Percentiles rank a stretch among this genome's conserved stretches.
Conservation (phyloP, 2,113 vertebrate species). For the Marcusenius ussheri region DNA sequence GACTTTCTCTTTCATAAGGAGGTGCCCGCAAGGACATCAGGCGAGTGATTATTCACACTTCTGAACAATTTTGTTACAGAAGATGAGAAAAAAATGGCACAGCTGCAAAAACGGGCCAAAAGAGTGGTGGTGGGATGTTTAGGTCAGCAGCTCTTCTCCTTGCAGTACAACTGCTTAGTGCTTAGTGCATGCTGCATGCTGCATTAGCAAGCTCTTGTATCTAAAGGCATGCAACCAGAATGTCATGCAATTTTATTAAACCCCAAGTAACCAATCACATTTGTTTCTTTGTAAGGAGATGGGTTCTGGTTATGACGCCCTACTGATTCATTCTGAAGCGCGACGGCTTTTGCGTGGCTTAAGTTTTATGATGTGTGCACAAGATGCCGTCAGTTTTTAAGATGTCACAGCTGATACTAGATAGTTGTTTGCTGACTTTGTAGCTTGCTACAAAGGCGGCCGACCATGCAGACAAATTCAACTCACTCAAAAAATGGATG, state of each 20-base stretch:
- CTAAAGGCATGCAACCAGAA: slow-evolving; percentile 22
- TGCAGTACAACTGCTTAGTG: neutral
- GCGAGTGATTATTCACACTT: slow-evolving; percentile 23
- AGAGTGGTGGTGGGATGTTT: neutral
- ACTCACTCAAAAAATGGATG: slow-evolving; percentile 15
- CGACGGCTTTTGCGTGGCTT: slow-evolving; percentile 18
- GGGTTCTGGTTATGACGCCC: slow-evolving; percentile 1
- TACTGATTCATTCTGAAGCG: slow-evolving; percentile 16
- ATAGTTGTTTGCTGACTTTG: neutral
- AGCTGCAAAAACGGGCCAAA: slow-evolving; percentile 15
- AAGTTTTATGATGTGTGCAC: too few species aligned
- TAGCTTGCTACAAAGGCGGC: neutral
- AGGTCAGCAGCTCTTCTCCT: too few species aligned
- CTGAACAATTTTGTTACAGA: neutral
- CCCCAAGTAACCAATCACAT: slow-evolving; percentile 20
- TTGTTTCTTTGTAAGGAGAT: slow-evolving; percentile 23
- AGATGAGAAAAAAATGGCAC: slow-evolving; percentile 6
- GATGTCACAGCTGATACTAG: neutral
- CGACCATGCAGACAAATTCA: slow-evolving; percentile 18
- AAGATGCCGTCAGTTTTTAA: neutral
- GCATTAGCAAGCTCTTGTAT: slow-evolving; percentile 24
- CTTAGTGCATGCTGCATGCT: neutral
- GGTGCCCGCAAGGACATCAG: slow-evolving; percentile 24
- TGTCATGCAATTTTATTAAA: slow-evolving; percentile 20
- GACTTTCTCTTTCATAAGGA: slow-evolving; percentile 18